Conservation (phyloP, 2,797 vertebrate genomes). For the Cichlasoma orientale region DNA sequence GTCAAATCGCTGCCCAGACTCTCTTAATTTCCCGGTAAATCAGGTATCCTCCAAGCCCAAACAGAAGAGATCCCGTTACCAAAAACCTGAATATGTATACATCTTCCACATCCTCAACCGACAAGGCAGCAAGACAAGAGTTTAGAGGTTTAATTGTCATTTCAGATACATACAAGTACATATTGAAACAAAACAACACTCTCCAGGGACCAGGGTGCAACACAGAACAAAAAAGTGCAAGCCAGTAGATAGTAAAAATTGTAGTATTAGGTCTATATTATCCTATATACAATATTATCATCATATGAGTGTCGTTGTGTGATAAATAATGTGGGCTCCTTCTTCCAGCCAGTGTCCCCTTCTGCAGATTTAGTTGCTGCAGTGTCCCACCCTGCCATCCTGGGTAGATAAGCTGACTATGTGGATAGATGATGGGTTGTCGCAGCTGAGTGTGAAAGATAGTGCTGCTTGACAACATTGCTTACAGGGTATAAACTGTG, state of each 20-base stretch:
- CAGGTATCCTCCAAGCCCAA: no score
- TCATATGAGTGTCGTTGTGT: neutral
- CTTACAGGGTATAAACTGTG: constrained; percentile 46
- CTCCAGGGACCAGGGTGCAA: no score
- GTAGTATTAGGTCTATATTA: neutral
- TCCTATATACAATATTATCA: neutral
- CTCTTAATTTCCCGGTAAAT: no score
- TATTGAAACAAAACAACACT: no score
- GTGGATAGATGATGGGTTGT: constrained; percentile 64
- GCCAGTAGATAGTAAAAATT: neutral
- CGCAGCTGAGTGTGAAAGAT: constrained; percentile 73
- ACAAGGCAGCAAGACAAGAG: no score
- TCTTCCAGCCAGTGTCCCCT: neutral
- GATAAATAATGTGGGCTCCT: neutral
- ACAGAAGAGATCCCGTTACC: no score
- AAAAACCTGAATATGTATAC: no score
- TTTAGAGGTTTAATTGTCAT: no score
- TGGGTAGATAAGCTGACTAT: constrained; percentile 38
- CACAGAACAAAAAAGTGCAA: neutral
- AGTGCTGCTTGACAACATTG: constrained; percentile 60
- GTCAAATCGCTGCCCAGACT: no score
- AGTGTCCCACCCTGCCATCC: constrained; percentile 3
- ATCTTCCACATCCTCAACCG: no score
- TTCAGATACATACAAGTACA: no score
- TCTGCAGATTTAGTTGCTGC: constrained; percentile 1